Evolutionary conservation across 2,113 vertebrate species (phyloP).

Genomic region (Oophaga pumilio): DNA sequence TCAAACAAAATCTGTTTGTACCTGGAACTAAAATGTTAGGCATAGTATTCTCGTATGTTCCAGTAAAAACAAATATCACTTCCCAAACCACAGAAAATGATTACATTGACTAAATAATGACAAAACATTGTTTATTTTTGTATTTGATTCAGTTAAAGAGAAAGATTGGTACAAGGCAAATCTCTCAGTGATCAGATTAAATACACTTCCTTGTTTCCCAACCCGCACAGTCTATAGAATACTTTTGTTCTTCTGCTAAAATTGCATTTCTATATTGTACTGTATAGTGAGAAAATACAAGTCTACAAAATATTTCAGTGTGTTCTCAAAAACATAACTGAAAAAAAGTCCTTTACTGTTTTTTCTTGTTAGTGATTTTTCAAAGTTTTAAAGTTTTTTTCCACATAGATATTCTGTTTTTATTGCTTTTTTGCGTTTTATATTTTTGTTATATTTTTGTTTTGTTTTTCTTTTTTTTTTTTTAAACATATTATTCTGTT

Average conservation of each 20-base stretch:
- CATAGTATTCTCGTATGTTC: slow-evolving; percentile 11
- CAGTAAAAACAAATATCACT: slow-evolving; percentile 50
- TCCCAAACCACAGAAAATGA: slow-evolving; percentile 40
- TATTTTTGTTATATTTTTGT: too few species aligned
- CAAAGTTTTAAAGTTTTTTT: too few species aligned
- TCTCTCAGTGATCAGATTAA: slow-evolving; percentile 46
- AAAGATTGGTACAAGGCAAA: slow-evolving; percentile 2
- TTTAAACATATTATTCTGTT: too few species aligned
- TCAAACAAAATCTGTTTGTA: slow-evolving; percentile 51
- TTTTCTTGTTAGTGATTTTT: too few species aligned
- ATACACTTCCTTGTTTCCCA: background rate
- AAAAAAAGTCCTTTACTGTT: too few species aligned
- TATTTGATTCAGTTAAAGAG: slow-evolving; percentile 45
- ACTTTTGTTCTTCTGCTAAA: background rate
- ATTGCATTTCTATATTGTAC: background rate
- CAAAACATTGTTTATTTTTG: slow-evolving; percentile 37
- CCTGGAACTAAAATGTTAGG: slow-evolving; percentile 18
- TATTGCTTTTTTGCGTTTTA: too few species aligned
- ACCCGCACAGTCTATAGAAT: background rate
- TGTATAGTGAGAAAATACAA: background rate
- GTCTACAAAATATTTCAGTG: background rate
- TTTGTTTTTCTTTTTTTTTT: too few species aligned
- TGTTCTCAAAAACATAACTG: background rate
- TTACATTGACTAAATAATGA: slow-evolving; percentile 32
- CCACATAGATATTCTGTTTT: too few species aligned